phyloP scores from a whole-genome alignment of 2,888 invertebrate genomes.

The Malacosoma neustria region DNA sequence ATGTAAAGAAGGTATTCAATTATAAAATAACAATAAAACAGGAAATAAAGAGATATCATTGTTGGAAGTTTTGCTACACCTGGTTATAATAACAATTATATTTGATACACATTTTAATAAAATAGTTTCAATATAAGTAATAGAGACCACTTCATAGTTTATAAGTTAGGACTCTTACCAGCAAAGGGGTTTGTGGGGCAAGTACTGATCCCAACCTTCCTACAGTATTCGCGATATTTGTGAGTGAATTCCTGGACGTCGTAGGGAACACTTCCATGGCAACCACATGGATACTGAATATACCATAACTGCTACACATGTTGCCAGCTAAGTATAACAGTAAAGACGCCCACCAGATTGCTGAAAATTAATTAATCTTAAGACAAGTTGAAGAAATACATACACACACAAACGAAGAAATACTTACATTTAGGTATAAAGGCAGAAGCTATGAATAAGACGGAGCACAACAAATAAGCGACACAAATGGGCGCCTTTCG shows the following conservation, averaged over 20 bases:
- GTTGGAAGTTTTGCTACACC: too few relatives aligned
- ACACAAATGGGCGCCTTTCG: conserved; percentile 60
- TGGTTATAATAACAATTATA: too few relatives aligned
- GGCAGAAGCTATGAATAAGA: conserved; percentile 70
- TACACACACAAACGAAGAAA: too few relatives aligned
- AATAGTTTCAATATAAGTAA: too few relatives aligned
- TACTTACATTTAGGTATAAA: conserved; percentile 69
- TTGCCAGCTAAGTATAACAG: conserved; percentile 77
- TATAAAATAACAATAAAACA: too few relatives aligned
- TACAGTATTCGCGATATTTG: conserved; percentile 78
- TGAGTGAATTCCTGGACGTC: conserved; percentile 76
- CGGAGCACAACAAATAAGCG: conserved; percentile 57
- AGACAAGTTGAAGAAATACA: too few relatives aligned
- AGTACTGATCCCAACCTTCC: conserved; percentile 79
- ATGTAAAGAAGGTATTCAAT: too few relatives aligned
- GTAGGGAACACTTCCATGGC: conserved; percentile 84
- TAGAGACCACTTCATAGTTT: too few relatives aligned
- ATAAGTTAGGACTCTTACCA: too few relatives aligned
- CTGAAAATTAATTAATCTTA: too few relatives aligned
- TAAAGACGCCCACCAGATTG: conserved; percentile 54
- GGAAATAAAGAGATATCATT: too few relatives aligned
- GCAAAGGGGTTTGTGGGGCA: conserved; percentile 78
- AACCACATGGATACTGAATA: conserved; percentile 78
- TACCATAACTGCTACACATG: conserved; percentile 79
- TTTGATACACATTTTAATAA: too few relatives aligned